Base-by-base conservation (phyloP, 2,888 invertebrate species). In the Drosophila melanosoma region DNA sequence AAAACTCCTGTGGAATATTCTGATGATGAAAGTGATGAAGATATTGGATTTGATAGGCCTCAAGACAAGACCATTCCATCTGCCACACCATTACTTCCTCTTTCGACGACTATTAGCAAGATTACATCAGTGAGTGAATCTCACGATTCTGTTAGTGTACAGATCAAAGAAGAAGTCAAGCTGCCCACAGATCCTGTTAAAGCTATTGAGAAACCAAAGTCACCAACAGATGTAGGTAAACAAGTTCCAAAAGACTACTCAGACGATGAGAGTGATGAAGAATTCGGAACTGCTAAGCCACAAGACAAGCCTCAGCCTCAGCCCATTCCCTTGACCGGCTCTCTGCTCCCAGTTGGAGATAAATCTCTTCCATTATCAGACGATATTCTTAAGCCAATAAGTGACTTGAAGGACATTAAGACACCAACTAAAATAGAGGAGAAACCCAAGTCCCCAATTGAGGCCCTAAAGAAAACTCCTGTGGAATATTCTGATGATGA, bases 321-420 rank as follows among this genome's bases (percentile, higher is more conserved):
- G 35, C 38, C 57, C 8, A 23, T 64, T 40, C 33, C 65, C 26
- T 53, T 33, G 17, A 17, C 29, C 1, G 17, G n/a, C 20, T 32
- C 54, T 11, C 40, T 29, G 0, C 49, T 57, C 12, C 53, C 61
- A 5, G 4, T 49, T 11, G 67, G 40, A 51, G 62, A 60, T 1
- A 76, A 67, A 29, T 32, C 53, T 29, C 48, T 45, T 5, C 38
- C 51, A 11, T 52, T 56, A 40, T n/a, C 49, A 7, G 65, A 62
- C 11, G 60, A 66, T 15, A 38, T 36, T 60, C 29, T 35, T 2
- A 59, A 59, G 12, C 40, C 65, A 15, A 40, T 7, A 8, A 4
- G 26, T 7, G 61, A 23, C 42, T 1, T 11, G 1, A 29, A 1
- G 10, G 51, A 51, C 29, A 57, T 45, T n/a, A 56, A 52, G 54